phyloP scores from a whole-genome alignment of 2,888 invertebrate species.

The Hirtodrosophila trivittata region DNA sequence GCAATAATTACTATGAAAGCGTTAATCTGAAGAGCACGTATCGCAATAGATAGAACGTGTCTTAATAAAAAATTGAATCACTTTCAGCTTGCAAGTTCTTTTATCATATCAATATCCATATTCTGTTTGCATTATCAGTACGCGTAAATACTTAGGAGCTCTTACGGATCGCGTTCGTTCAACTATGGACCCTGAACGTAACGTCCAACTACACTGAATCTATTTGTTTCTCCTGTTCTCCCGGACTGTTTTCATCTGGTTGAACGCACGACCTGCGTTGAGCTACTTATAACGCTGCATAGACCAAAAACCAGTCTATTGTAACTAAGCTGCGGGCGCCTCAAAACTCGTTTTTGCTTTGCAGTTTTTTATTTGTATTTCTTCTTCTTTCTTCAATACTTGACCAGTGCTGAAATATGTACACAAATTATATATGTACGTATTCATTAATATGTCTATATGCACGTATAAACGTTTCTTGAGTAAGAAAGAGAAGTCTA shows the following conservation, averaged over 20 bases:
- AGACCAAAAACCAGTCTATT: slow-evolving; percentile 56
- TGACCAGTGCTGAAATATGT: slow-evolving; percentile 20
- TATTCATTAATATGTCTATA: slow-evolving; percentile 6
- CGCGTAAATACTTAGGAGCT: slow-evolving; percentile 26
- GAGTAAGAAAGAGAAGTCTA: background rate
- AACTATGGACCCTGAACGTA: slow-evolving; percentile 48
- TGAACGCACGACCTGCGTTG: slow-evolving; percentile 6
- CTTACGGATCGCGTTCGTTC: slow-evolving; percentile 50
- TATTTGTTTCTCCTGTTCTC: slow-evolving; percentile 1
- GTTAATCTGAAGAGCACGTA: slow-evolving; percentile 2
- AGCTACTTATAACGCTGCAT: slow-evolving; percentile 19
- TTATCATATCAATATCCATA: slow-evolving; percentile 44
- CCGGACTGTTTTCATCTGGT: background rate
- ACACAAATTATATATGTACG: slow-evolving; percentile 1
- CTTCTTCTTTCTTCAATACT: slow-evolving; percentile 14
- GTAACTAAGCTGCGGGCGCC: slow-evolving; percentile 46
- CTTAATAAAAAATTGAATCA: background rate
- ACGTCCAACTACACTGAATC: slow-evolving; percentile 1
- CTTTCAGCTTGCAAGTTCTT: slow-evolving; percentile 7
- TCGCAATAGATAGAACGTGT: slow-evolving; percentile 9
- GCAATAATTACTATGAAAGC: slow-evolving; percentile 8
- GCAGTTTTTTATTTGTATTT: slow-evolving; percentile 9
- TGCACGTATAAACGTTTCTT: background rate
- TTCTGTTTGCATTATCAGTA: slow-evolving; percentile 30
- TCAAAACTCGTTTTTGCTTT: slow-evolving; percentile 56